Conservation (phyloP, 2,113 vertebrate genomes). For the Xiphophorus couchianus region DNA sequence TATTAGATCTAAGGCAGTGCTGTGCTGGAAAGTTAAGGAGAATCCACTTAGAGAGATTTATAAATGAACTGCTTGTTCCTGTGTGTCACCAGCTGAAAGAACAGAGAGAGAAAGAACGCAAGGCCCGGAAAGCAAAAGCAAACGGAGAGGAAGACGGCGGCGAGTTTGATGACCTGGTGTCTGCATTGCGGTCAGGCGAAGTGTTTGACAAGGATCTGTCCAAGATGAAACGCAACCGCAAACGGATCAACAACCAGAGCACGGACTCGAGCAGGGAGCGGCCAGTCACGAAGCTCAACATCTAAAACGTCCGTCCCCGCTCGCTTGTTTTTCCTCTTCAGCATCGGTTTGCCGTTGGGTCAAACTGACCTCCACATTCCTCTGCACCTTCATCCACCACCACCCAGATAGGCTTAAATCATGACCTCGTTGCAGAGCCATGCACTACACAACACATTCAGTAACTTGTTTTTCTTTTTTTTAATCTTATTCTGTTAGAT, state of each 20-base stretch:
- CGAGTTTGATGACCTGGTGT: slow-evolving; percentile 97
- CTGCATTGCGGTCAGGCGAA: slow-evolving; percentile 93
- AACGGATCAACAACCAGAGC: slow-evolving; percentile 90
- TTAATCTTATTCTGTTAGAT: slow-evolving; percentile 33
- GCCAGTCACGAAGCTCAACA: slow-evolving; percentile 95
- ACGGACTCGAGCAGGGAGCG: slow-evolving; percentile 90
- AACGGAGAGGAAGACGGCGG: slow-evolving; percentile 92
- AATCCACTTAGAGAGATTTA: background rate
- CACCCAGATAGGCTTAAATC: slow-evolving; percentile 45
- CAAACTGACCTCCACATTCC: slow-evolving; percentile 63
- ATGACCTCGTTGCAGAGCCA: slow-evolving; percentile 29
- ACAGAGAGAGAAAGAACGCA: slow-evolving; percentile 93
- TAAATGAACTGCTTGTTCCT: background rate
- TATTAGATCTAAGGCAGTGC: too few species aligned
- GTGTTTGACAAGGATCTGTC: slow-evolving; percentile 99
- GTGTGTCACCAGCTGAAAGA: slow-evolving; percentile 87
- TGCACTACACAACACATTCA: slow-evolving; percentile 34
- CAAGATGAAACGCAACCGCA: slow-evolving; percentile 97
- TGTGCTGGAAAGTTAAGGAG: background rate
- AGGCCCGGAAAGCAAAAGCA: slow-evolving; percentile 92
- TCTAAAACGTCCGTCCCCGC: slow-evolving; percentile 72
- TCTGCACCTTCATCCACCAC: slow-evolving; percentile 39
- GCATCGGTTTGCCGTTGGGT: slow-evolving; percentile 26
- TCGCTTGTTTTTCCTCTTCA: background rate
- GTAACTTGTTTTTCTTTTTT: background rate